Evolutionary conservation across 2,113 vertebrate genomes (phyloP).

Genomic region (Neomonachus schauinslandi): DNA sequence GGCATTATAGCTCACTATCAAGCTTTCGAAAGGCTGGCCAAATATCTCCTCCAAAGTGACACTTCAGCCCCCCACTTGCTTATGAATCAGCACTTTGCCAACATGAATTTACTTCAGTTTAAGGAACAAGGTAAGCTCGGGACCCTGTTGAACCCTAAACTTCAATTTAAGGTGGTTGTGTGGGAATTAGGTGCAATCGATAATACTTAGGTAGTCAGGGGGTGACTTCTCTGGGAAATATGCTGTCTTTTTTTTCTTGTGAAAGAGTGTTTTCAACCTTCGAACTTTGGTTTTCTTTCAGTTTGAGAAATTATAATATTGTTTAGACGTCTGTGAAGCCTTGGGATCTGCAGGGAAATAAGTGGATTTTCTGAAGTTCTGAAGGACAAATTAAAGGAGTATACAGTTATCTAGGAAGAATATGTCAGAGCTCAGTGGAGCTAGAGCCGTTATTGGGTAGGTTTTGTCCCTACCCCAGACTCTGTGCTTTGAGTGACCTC

Average conservation of each 20-base stretch:
- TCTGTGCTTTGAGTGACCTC: background rate
- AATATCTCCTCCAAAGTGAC: background rate
- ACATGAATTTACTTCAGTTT: background rate
- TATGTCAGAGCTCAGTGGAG: background rate
- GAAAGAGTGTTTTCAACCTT: background rate
- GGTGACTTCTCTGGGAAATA: background rate
- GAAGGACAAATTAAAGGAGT: background rate
- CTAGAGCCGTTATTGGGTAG: background rate
- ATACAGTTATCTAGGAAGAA: background rate
- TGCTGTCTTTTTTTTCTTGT: background rate
- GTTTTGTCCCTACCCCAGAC: background rate
- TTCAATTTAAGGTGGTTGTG: background rate
- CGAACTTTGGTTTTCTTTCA: background rate
- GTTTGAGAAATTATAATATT: conserved; percentile 1
- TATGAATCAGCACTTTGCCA: background rate
- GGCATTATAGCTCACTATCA: background rate
- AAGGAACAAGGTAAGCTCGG: background rate
- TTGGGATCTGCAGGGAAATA: background rate
- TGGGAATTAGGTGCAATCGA: background rate
- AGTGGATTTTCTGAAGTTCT: background rate
- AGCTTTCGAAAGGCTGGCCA: background rate
- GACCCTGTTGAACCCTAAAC: background rate
- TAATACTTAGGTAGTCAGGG: background rate
- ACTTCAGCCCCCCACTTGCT: background rate
- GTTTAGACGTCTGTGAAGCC: background rate